phyloP scores from a whole-genome alignment of 1,140 invertebrate species.

The Lucilia cuprina region DNA sequence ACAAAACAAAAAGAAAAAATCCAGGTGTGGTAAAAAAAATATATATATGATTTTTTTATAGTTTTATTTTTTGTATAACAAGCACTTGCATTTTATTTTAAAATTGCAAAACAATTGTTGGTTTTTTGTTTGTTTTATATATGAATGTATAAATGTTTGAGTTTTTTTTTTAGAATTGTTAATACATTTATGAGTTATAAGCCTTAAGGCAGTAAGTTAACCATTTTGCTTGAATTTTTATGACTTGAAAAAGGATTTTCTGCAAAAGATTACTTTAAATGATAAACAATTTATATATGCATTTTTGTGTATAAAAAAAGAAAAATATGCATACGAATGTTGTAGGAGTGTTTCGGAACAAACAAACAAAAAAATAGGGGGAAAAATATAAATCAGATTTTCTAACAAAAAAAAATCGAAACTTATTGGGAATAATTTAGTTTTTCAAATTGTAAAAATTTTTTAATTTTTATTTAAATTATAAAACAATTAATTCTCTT shows the following conservation, averaged over 20 bases:
- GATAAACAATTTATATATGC: conserved; percentile 11
- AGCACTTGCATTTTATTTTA: background rate
- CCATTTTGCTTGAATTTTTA: background rate
- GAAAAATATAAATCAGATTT: too few species aligned
- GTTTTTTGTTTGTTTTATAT: background rate
- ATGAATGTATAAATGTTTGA: background rate
- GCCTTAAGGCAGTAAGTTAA: background rate
- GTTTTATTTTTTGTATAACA: background rate
- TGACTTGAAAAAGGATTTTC: background rate
- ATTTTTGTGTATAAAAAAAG: background rate
- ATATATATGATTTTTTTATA: background rate
- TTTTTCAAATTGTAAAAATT: too few species aligned
- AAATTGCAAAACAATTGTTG: background rate
- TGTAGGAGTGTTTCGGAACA: background rate
- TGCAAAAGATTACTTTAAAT: conserved; percentile 4
- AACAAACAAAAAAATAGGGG: too few species aligned
- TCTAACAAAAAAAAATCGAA: too few species aligned
- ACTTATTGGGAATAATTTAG: too few species aligned
- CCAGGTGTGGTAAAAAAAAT: conserved; percentile 25
- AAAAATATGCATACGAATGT: background rate
- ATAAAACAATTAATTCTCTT: too few species aligned
- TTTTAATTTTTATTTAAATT: too few species aligned
- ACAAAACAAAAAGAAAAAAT: conserved; percentile 25
- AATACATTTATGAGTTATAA: conserved; percentile 29
- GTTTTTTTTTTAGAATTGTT: conserved; percentile 15